These are phyloP conservation scores for Anastatus disparis DNA, from an alignment of 1,140 invertebrate species.

Conservation along the genomic window DNA sequence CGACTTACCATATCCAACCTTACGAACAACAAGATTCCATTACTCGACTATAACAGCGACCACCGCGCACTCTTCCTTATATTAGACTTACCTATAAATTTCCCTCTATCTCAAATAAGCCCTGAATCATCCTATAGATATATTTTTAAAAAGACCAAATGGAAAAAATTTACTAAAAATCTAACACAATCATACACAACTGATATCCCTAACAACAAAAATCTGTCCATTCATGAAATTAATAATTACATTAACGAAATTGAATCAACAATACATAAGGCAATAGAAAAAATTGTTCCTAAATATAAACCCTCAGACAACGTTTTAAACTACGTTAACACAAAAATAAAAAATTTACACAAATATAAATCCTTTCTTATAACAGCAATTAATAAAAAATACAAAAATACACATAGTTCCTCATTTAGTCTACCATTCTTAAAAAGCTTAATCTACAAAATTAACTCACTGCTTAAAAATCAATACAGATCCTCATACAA, in stretches of 20 bases:
- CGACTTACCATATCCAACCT: neutral
- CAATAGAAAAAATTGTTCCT: neutral
- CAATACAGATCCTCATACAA: neutral
- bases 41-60: conserved; percentile 1
- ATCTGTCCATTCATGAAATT: neutral
- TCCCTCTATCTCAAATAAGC: neutral
- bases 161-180: neutral
- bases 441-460: neutral
- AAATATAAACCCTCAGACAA: neutral
- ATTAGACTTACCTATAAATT: neutral
- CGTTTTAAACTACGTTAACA: neutral
- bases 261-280: neutral
- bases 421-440: neutral
- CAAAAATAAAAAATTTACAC: conserved; percentile 13
- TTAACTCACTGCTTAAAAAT: neutral
- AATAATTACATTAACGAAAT: neutral
- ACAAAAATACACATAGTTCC: neutral
- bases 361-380: conserved; percentile 8
- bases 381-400: neutral
- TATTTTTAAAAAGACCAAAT: conserved; percentile 12
- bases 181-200: neutral
- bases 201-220: neutral
- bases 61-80: neutral
- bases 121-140: neutral
- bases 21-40: neutral